Percentiles rank a stretch among this genome's conserved stretches.
phyloP scores from a whole-genome alignment of 2,888 invertebrate genomes.

The Lithophane socia region DNA sequence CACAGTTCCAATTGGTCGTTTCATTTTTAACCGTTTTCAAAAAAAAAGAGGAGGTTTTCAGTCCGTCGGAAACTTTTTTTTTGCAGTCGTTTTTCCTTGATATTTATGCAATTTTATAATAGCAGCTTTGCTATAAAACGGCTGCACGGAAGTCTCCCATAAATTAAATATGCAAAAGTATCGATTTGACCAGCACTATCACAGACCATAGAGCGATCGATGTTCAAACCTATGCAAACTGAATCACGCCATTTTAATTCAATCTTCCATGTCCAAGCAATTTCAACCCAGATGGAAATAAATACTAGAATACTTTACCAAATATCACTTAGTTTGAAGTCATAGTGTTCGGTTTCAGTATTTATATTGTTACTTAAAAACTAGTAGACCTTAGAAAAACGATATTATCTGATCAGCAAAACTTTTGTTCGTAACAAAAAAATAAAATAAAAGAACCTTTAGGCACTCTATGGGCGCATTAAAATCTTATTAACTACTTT shows the following conservation, averaged over 20 bases:
- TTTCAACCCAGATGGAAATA: not conserved
- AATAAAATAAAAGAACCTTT: not conserved
- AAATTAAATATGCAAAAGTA: constrained; percentile 43
- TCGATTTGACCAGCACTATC: constrained; percentile 22
- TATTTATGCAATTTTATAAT: not conserved
- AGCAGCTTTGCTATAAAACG: not conserved
- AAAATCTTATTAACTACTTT: not conserved
- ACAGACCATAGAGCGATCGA: not conserved
- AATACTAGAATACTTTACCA: not conserved
- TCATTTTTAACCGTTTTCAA: too few species aligned
- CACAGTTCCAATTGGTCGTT: too few species aligned
- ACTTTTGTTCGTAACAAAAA: too few species aligned
- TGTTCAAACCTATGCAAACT: constrained; percentile 14
- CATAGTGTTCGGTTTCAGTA: not conserved
- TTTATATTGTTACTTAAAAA: not conserved
- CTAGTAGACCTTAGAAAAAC: not conserved
- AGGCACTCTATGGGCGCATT: too few species aligned
- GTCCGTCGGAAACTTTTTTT: too few species aligned
- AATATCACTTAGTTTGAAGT: constrained; percentile 27
- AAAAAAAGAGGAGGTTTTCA: too few species aligned
- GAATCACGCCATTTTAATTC: constrained; percentile 10
- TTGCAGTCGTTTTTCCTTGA: too few species aligned
- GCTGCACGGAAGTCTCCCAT: not conserved
- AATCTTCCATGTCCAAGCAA: not conserved
- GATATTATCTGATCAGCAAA: constrained; percentile 1